Base-by-base conservation (phyloP, 2,888 invertebrate genomes). In the Acanthococcus lagerstroemiae region DNA sequence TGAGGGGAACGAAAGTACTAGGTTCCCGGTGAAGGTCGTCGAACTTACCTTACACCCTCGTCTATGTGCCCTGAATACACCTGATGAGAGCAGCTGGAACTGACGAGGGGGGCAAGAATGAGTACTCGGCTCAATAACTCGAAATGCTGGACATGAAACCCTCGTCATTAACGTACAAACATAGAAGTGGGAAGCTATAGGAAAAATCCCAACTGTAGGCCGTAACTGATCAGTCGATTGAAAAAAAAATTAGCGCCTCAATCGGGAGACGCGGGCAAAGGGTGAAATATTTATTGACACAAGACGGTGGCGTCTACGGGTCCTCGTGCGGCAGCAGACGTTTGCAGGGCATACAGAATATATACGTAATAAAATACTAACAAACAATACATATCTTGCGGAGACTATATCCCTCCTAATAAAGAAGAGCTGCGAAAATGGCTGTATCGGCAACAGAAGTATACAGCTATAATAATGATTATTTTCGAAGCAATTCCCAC, bases 401-500 rank as follows among this genome's bases (percentile, higher is more conserved):
- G 37, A 9, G 37, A 37, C 12, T 3, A n/a, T 37, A 15, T 3
- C 37, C 37, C 37, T n/a, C 37, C 37, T 37, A 37, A 37, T 37
- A 37, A 37, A 37, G 37, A 15, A 37, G 12, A 37, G 37, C n/a
- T n/a, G 37, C 37, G 37, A 37, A 37, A 37, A 37, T 37, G 37
- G 37, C 37, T 37, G 12, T 37, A 37, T 37, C 37, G 37, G 37
- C 37, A 37, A 37, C 37, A 37, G 37, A 37, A 37, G 37, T 37
- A 37, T 37, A 37, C 37, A 37, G 37, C 37, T 37, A 37, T 37
- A 37, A 37, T 37, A 37, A 37, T 37, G 37, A 37, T 37, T 37
- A 37, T 37, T 37, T 37, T 37, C 37, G n/a, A 37, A 37, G n/a
- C 37, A 37, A 61, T 61, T 61, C 52, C 37, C 50, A 50, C 52